phyloP scores from a whole-genome alignment of 1,140 invertebrate species.

The Pissodes strobi region DNA sequence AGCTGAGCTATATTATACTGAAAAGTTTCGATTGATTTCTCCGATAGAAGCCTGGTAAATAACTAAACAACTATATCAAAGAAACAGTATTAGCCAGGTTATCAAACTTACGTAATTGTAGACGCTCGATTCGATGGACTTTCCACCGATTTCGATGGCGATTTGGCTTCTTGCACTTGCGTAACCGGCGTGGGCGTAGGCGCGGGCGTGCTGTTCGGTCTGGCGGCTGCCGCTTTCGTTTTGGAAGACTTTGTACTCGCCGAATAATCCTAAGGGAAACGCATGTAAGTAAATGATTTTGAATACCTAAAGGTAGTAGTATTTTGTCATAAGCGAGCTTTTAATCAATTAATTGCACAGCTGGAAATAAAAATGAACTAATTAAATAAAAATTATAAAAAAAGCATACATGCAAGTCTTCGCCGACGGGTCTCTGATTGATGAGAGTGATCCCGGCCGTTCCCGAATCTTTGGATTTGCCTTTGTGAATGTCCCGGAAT shows the following conservation, averaged over 20 bases:
- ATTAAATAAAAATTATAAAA: constrained; percentile 42
- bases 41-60: no score
- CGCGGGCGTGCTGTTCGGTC: constrained; percentile 48
- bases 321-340: no score
- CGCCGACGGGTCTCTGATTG: constrained; percentile 91
- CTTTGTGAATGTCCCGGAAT: constrained; percentile 93
- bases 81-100: not conserved
- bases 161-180: constrained; percentile 39
- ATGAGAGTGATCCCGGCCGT: constrained; percentile 93
- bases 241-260: constrained; percentile 53
- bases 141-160: constrained; percentile 46
- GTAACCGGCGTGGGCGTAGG: constrained; percentile 38
- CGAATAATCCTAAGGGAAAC: constrained; percentile 56
- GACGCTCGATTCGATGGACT: constrained; percentile 56
- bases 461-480: constrained; percentile 87
- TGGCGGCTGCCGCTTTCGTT: constrained; percentile 53
- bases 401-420: constrained; percentile 87
- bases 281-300: not conserved
- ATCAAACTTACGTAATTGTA: constrained; percentile 62
- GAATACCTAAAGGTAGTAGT: no score
- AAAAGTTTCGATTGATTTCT: no score
- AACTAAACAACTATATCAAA: not conserved
- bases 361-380: not conserved
- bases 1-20: no score
- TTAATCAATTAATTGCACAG: no score